These are phyloP conservation scores for Apocrypta bakeri DNA, from an alignment of 1,140 invertebrate genomes.

Conservation along the genomic window DNA sequence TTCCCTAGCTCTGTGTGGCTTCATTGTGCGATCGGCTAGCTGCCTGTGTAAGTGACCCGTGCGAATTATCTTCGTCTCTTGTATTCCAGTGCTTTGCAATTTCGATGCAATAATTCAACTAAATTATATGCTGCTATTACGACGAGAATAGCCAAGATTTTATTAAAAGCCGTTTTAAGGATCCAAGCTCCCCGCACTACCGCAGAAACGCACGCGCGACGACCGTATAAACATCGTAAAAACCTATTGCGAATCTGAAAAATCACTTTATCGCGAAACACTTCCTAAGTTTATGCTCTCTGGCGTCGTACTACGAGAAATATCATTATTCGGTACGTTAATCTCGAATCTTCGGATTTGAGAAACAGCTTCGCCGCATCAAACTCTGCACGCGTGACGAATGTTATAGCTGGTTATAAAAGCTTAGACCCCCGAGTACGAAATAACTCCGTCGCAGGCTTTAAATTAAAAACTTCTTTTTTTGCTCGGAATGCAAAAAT, in stretches of 20 bases:
- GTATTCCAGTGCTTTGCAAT: not conserved
- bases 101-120: not conserved
- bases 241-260: not conserved
- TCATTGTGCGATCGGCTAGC: slow-evolving; percentile 8
- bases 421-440: not conserved
- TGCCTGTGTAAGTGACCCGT: not conserved
- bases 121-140: not conserved
- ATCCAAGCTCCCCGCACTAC: not conserved
- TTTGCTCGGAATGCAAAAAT: no score
- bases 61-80: not conserved
- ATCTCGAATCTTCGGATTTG: slow-evolving; percentile 14
- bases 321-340: slow-evolving; percentile 24
- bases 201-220: no score
- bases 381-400: not conserved
- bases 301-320: not conserved
- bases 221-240: not conserved
- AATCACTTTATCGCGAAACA: not conserved
- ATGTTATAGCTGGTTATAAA: slow-evolving; percentile 25
- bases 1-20: no score
- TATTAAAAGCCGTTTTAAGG: not conserved
- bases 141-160: not conserved
- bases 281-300: not conserved
- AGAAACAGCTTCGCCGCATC: not conserved
- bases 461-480: no score
- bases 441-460: no score